Conservation (phyloP, 1,140 invertebrate genomes). For the Temnothorax longispinosus region DNA sequence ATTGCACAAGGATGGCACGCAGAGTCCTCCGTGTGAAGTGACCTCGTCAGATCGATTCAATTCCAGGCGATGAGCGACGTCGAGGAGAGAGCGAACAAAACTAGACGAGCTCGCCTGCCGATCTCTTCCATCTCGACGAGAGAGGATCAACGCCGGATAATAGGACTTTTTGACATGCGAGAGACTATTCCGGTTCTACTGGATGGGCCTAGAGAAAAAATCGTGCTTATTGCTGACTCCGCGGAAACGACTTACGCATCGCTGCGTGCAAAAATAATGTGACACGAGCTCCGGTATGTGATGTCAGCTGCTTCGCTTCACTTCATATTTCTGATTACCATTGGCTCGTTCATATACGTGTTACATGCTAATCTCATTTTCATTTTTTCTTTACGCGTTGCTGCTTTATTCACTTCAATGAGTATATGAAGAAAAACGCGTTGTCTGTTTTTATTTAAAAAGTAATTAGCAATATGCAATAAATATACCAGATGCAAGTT, state of each 20-base stretch:
- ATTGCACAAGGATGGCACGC: slow-evolving; percentile 50
- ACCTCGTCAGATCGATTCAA: slow-evolving; percentile 71
- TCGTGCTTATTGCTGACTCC: slow-evolving; percentile 79
- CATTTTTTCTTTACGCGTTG: not conserved
- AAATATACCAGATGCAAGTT: not conserved
- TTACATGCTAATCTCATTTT: slow-evolving; percentile 6
- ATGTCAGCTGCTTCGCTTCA: slow-evolving; percentile 76
- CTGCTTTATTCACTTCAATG: slow-evolving; percentile 5
- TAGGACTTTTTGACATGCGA: slow-evolving; percentile 75
- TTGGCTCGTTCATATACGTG: slow-evolving; percentile 4
- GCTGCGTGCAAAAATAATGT: slow-evolving; percentile 81
- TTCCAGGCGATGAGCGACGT: slow-evolving; percentile 72
- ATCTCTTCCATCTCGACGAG: slow-evolving; percentile 71
- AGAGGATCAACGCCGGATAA: slow-evolving; percentile 71
- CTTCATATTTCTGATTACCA: slow-evolving; percentile 66
- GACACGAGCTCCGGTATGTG: slow-evolving; percentile 75
- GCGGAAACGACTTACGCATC: slow-evolving; percentile 75
- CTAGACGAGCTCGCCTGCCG: slow-evolving; percentile 68
- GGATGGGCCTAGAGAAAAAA: slow-evolving; percentile 53
- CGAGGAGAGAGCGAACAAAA: slow-evolving; percentile 73
- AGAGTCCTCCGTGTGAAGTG: slow-evolving; percentile 63
- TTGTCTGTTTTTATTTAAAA: not conserved
- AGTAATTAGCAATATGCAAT: not conserved
- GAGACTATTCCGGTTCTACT: slow-evolving; percentile 56
- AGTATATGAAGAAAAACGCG: not conserved